Conservation (phyloP, 1,140 invertebrate species). For the Cecropterus lyciades region DNA sequence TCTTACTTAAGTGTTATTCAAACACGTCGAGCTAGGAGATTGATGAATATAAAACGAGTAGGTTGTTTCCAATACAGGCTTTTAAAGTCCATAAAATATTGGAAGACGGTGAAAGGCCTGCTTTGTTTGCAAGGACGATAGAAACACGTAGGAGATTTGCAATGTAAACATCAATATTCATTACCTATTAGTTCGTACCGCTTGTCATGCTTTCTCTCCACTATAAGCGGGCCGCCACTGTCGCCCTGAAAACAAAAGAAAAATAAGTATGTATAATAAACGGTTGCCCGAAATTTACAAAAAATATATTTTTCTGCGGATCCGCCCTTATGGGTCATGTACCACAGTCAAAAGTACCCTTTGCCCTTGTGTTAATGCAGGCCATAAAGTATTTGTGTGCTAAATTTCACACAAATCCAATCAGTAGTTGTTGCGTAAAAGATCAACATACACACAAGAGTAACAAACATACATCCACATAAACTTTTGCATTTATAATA, state of each 20-base stretch:
- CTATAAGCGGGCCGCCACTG: slow-evolving; percentile 94
- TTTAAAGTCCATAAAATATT: slow-evolving; percentile 13
- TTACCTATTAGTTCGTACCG: slow-evolving; percentile 91
- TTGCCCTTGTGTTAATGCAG: too few relatives aligned
- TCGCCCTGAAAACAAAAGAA: slow-evolving; percentile 89
- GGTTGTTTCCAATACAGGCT: slow-evolving; percentile 10
- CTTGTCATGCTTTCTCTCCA: slow-evolving; percentile 88
- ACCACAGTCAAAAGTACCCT: too few relatives aligned
- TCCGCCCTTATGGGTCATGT: too few relatives aligned
- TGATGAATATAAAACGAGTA: slow-evolving; percentile 23
- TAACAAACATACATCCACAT: too few relatives aligned
- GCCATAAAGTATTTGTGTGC: too few relatives aligned
- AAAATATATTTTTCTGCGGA: too few relatives aligned
- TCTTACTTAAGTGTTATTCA: slow-evolving; percentile 17
- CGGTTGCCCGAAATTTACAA: neutral
- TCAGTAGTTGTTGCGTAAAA: too few relatives aligned
- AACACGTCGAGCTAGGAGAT: slow-evolving; percentile 2
- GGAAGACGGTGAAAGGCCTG: slow-evolving; percentile 14
- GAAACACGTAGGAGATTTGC: slow-evolving; percentile 32
- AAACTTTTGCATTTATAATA: too few relatives aligned
- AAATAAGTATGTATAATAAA: slow-evolving; percentile 10
- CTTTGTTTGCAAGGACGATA: slow-evolving; percentile 22
- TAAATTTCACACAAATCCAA: too few relatives aligned
- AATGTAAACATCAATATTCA: slow-evolving; percentile 45
- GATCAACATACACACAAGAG: too few relatives aligned